Evolutionary conservation across 2,888 invertebrate genomes (phyloP), one percentile per base, ranked within the genome.

Genomic region (Petrolisthes cinctipes): DNA sequence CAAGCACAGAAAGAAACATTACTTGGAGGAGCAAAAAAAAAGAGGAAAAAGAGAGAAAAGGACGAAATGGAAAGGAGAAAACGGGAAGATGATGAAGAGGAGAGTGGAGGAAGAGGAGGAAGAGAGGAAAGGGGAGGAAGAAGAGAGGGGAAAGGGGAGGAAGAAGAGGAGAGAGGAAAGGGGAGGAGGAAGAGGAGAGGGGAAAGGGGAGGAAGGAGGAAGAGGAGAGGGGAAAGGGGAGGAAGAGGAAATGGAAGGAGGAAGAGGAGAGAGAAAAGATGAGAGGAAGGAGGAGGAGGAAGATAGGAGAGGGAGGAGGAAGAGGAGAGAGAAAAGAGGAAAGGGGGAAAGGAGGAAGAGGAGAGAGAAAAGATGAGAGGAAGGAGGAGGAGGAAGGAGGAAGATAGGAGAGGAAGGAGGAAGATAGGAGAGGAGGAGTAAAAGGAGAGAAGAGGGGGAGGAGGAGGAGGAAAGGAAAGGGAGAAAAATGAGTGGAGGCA

Each of bases 281-380:
- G 73, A 73, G n/a, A 73, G n/a, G 73, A n/a, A n/a, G n/a, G 20
- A 73, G 14, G 73, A n/a, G n/a, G 73, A 20, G n/a, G n/a, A n/a
- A 14, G 7, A 5, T 73, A 73, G 61, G n/a, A 7, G 73, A 4
- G 4, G 73, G 73, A 7, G 7, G 73, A n/a, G n/a, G n/a, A 17
- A 20, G 23, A n/a, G 7, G n/a, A n/a, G 73, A 17, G 73, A n/a
- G 23, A 73, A 4, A n/a, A 20, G n/a, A 1, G n/a, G 2, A 17
- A 20, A 4, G 23, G 23, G 20, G 1, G n/a, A 4, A 73, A 73
- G 20, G 23, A n/a, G 17, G 17, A 11, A 17, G 61, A 17, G 17
- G 61, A 61, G 61, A 17, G 17, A 61, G 61, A 17, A 61, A 61
- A 3, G 61, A 17, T 11, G 9, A 73, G n/a, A 7, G 76, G 17